Evolutionary conservation across 1,140 invertebrate genomes (phyloP), one percentile per base, ranked within the genome.

Genomic region (Onthophagus taurus): DNA sequence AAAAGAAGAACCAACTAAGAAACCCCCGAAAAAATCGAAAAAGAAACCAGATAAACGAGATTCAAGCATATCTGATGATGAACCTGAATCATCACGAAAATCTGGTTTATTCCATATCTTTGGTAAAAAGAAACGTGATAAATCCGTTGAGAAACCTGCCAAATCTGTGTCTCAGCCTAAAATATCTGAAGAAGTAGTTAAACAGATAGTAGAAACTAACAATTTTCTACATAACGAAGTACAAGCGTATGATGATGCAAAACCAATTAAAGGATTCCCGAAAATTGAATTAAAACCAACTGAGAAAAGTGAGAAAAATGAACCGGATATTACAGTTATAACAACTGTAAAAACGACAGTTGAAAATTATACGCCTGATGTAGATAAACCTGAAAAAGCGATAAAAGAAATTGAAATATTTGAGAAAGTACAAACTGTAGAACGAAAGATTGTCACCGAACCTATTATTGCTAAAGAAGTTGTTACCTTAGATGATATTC

Each of bases 201-300:
- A 42, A 14, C 18, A 37, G 24, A 37, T 37, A n/a, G 13, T 21
- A 11, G 35, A 37, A 7, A 48, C 42, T 4, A 47, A 33, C 16
- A 35, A 42, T 13, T 55, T 55, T 47, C 47, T 48, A 42, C 31
- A 51, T 44, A 45, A 43, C 23, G 54, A 55, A 53, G 47, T 49
- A 8, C 24, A 36, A 18, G 12, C 11, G 19, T 45, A 24, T 13
- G 19, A 45, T 21, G 43, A 37, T 36, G 43, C 37, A n/a, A 45
- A 21, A 21, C 42, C 26, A 20, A 13, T 37, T 21, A 37, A 37
- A 2, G 35, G 35, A 12, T 37, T 7, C 24, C n/a, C n/a, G n/a
- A n/a, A n/a, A n/a, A n/a, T n/a, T n/a, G n/a, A n/a, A n/a, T n/a
- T n/a, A n/a, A n/a, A n/a, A n/a, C n/a, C n/a, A n/a, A n/a, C n/a